phyloP scores from a whole-genome alignment of 2,888 invertebrate species.

The Eupithecia abbreviata region DNA sequence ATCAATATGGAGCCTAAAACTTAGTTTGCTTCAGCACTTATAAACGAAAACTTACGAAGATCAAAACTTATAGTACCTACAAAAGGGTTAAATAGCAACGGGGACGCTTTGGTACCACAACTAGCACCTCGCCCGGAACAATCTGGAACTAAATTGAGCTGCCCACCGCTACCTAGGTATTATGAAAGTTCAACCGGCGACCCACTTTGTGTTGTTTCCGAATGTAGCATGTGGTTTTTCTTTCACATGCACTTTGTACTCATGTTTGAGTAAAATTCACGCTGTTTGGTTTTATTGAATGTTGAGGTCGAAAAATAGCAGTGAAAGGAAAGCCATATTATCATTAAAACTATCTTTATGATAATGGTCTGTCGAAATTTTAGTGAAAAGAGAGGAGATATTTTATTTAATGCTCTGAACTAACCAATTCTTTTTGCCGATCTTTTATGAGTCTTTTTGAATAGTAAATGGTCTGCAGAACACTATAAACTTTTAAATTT shows the following conservation, averaged over 20 bases:
- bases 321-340: not conserved
- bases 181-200: conserved; percentile 25
- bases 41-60: not conserved
- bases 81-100: not conserved
- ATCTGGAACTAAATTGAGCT: conserved; percentile 15
- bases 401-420: not conserved
- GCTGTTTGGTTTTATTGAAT: not conserved
- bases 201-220: conserved; percentile 30
- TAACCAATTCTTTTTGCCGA: not conserved
- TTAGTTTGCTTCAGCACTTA: not conserved
- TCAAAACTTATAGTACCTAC: not conserved
- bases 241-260: not conserved
- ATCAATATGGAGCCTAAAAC: not conserved
- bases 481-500: not conserved
- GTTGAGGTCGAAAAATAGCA: not conserved
- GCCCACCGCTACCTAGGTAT: conserved; percentile 15
- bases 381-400: not conserved
- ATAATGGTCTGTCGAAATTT: not conserved
- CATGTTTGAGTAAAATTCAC: not conserved
- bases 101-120: conserved; percentile 13
- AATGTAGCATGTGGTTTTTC: conserved; percentile 18
- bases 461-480: too few species aligned
- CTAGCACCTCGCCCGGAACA: conserved; percentile 17
- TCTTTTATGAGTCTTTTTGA: not conserved
- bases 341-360: not conserved